Evolutionary conservation across 1,140 invertebrate genomes (phyloP).

Genomic region (Ditylenchus dipsaci): DNA sequence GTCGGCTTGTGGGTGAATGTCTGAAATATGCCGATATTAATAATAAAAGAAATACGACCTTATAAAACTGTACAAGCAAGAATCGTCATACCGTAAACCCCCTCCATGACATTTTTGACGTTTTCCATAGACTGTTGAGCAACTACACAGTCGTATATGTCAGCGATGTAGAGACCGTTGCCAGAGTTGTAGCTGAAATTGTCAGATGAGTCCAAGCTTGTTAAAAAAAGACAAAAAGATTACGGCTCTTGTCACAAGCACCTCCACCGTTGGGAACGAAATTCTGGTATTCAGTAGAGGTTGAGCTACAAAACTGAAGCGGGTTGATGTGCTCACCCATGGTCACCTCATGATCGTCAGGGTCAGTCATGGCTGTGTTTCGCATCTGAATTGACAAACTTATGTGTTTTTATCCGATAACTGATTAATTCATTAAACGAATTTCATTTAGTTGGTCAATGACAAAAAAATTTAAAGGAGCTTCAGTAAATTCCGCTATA

Average conservation of each 20-base stretch:
- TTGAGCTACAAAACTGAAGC: slow-evolving; percentile 50
- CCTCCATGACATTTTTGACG: slow-evolving; percentile 54
- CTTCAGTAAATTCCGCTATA: too few relatives aligned
- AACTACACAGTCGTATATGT: slow-evolving; percentile 53
- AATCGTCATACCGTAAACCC: slow-evolving; percentile 28
- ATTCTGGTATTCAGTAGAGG: slow-evolving; percentile 50
- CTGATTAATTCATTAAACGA: too few relatives aligned
- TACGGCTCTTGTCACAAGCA: slow-evolving; percentile 31
- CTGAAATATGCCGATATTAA: slow-evolving; percentile 23
- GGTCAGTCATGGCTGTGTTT: slow-evolving; percentile 56
- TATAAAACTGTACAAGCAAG: neutral
- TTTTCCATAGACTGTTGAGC: slow-evolving; percentile 48
- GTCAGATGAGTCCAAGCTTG: slow-evolving; percentile 22
- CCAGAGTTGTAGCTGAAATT: slow-evolving; percentile 39
- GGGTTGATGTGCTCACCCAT: slow-evolving; percentile 58
- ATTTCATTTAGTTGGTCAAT: too few relatives aligned
- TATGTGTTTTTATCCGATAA: too few relatives aligned
- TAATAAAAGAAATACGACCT: neutral
- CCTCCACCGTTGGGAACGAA: slow-evolving; percentile 53
- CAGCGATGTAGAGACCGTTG: slow-evolving; percentile 52
- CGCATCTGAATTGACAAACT: too few relatives aligned
- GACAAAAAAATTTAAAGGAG: too few relatives aligned
- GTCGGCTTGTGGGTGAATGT: slow-evolving; percentile 49
- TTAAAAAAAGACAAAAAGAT: slow-evolving; percentile 4
- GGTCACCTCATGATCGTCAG: slow-evolving; percentile 55